These are phyloP conservation scores for Cranoglanis bouderius DNA, from an alignment of 2,113 vertebrate species.

Conservation along the genomic window DNA sequence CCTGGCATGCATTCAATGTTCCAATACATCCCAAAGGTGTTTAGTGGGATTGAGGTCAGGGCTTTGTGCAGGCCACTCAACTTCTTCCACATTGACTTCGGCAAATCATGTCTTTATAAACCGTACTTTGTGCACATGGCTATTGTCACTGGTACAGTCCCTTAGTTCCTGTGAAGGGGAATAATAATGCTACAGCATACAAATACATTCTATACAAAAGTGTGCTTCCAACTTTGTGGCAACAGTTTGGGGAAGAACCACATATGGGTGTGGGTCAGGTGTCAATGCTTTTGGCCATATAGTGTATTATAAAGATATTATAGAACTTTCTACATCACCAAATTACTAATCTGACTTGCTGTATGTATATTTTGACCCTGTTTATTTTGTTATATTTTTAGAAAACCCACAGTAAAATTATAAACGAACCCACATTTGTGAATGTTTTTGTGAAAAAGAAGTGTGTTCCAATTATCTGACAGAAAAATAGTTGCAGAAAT, in stretches of 20 bases:
- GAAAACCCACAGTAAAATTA: not conserved
- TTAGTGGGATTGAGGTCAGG: too few species aligned
- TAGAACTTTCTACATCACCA: not conserved
- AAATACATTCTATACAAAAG: not conserved
- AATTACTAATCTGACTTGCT: not conserved
- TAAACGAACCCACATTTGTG: too few species aligned
- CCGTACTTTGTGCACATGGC: not conserved
- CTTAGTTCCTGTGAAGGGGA: not conserved
- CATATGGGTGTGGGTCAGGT: not conserved
- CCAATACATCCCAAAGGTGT: too few species aligned
- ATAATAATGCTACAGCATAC: not conserved
- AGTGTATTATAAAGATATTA: not conserved
- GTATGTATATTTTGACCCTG: not conserved
- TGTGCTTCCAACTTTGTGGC: not conserved
- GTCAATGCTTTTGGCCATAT: not conserved
- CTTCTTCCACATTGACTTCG: too few species aligned
- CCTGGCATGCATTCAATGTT: too few species aligned
- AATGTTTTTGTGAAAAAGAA: not conserved
- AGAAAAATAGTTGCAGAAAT: not conserved
- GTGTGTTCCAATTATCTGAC: not conserved
- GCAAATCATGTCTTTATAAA: not conserved
- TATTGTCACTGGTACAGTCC: not conserved
- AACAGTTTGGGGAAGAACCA: not conserved
- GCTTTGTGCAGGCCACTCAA: too few species aligned
- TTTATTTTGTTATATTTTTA: not conserved